Percentiles rank a stretch among this genome's conserved stretches.
Conservation (phyloP, 2,888 invertebrate genomes). For the Campopleginae sp. region DNA sequence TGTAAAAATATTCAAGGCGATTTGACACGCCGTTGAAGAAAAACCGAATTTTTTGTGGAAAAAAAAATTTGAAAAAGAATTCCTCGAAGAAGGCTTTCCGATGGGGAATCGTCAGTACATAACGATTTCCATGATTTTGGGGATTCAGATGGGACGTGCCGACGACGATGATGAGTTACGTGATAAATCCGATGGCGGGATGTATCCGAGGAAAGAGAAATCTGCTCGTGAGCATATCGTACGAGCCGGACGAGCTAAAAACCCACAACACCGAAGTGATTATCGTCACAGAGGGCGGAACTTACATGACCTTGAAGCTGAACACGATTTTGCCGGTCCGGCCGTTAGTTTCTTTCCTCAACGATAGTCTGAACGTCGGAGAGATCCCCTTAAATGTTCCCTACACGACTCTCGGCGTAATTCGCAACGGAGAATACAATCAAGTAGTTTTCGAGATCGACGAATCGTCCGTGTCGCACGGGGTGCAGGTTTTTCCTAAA, state of each 20-base stretch:
- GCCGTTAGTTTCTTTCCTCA: constrained; percentile 72
- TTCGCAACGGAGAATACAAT: constrained; percentile 73
- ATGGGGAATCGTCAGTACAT: not conserved
- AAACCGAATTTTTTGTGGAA: too few species aligned
- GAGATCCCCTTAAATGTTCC: constrained; percentile 82
- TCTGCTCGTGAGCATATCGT: constrained; percentile 84
- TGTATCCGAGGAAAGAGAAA: constrained; percentile 85
- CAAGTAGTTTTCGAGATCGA: constrained; percentile 72
- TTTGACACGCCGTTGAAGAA: too few species aligned
- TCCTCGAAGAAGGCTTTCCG: too few species aligned
- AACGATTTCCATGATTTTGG: not conserved
- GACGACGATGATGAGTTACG: constrained; percentile 84
- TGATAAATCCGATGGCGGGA: constrained; percentile 85
- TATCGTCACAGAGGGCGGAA: constrained; percentile 80
- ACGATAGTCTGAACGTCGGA: constrained; percentile 74
- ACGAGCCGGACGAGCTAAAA: constrained; percentile 73
- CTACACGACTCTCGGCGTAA: constrained; percentile 66
- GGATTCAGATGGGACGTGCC: constrained; percentile 85
- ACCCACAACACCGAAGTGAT: constrained; percentile 76
- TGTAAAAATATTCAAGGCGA: too few species aligned
- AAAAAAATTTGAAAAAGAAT: too few species aligned
- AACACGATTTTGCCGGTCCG: constrained; percentile 55
- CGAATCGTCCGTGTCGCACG: constrained; percentile 61
- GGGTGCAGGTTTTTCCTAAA: constrained; percentile 69
- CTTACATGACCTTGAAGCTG: constrained; percentile 73